Evolutionary conservation across 2,888 invertebrate species (phyloP), one percentile per base, ranked within the genome.

Genomic region (Melieria picta): DNA sequence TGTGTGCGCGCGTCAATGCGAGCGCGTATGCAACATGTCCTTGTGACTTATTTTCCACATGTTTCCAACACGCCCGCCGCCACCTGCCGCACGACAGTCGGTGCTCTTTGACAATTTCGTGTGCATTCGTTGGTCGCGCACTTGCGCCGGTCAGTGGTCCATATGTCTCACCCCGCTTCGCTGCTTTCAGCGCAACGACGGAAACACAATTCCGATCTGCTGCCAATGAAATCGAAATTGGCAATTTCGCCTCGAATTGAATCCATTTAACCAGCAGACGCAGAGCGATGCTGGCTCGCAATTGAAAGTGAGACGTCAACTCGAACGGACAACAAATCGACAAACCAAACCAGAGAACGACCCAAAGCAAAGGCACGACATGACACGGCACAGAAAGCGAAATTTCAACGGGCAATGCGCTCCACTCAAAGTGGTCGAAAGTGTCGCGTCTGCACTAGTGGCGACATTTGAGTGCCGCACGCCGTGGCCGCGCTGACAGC

Each of bases 191-290:
- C 42, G 45, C 60, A 68, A 13, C 47, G 47, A 56, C 75, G 81
- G 81, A 81, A 81, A 80, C 80, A 79, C 78, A 79, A 79, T 81
- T 80, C 82, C 66, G 60, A 50, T 47, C 52, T 69, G 62, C 60
- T 57, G 16, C 70, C 75, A 80, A 78, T 80, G 80, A 80, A 81
- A 81, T 77, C 74, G 78, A 81, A 81, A 82, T 82, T 81, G 82
- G 75, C 81, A 81, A 81, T 82, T 81, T 79, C 73, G 73, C 73
- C 62, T 69, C 65, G 65, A 65, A 72, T 72, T 71, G 57, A 45
- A 70, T 69, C 61, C 66, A 74, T 69, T 74, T 69, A 69, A 69
- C 65, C 52, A 65, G 61, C 43, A 30, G 60, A 52, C 60, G 57
- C 63, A 67, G 50, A 60, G 50, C 62, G 52, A 55, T 65, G 65